Base-by-base conservation (phyloP, 2,888 invertebrate species). In the Lycia hirtaria region DNA sequence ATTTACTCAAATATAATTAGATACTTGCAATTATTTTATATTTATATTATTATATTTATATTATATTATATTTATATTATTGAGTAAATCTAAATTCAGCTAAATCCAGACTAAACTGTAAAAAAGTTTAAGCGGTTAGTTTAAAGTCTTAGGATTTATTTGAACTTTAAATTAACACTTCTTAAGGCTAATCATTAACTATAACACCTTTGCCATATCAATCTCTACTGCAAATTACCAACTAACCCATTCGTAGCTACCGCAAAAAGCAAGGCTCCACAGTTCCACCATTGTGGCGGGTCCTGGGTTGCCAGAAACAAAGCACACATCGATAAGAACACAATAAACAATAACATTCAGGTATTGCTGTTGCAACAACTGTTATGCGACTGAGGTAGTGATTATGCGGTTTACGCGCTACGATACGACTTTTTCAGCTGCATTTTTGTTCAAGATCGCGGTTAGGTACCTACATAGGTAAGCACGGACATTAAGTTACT, bases 331-430 rank as follows among this genome's bases (percentile, higher is more conserved):
- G 88, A 90, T 90, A 89, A 88, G 87, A 89, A 90, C 74, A 91
- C 91, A 92, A 92, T 91, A 88, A 88, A 92, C 91, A 91, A 92
- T 90, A 90, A 89, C 88, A 86, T 75, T 82, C 80, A 75, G 73
- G 74, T 82, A 82, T 82, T 82, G 79, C 81, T 64, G 68, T 84
- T 85, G 83, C 84, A 79, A 84, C 81, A 82, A 72, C 69, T 76
- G 75, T 78, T 81, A 80, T 80, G 83, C 74, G 83, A 80, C 82
- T 77, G 76, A 41, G 35, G 43, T 61, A 59, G 66, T 81, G 78
- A 78, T 77, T 76, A 71, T 62, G 72, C 74, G 69, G 15, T 75
- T 75, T 73, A 65, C 65, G 63, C 60, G 67, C 60, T 62, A 67
- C 65, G 68, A 67, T 69, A 65, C 66, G 64, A 77, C 57, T 69